Percentiles rank a stretch among this genome's conserved stretches.
Conservation (phyloP, 2,888 invertebrate species). For the Acanthoscelides obtectus region DNA sequence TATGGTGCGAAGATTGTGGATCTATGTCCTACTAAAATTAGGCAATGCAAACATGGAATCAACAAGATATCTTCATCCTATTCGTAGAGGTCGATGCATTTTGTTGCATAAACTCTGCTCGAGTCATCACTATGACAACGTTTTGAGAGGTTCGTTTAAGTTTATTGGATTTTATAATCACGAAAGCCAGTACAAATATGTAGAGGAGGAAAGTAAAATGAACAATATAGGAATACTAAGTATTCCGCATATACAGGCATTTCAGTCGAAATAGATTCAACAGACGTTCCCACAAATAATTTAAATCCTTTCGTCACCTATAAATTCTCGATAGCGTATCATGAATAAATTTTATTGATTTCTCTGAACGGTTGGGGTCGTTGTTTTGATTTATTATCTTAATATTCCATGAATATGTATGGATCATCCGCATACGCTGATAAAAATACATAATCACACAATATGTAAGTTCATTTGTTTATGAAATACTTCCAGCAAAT, state of each 20-base stretch:
- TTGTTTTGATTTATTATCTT: neutral
- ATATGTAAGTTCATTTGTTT: neutral
- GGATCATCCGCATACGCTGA: neutral
- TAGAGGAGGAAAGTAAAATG: neutral
- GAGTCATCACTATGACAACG: too few species aligned
- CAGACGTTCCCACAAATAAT: neutral
- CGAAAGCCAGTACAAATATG: neutral
- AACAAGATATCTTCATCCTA: too few species aligned
- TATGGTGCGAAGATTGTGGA: too few species aligned
- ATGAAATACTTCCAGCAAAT: neutral
- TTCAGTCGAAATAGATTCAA: neutral
- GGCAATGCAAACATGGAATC: too few species aligned
- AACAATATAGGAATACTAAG: neutral
- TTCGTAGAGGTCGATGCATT: too few species aligned
- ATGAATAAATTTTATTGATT: neutral
- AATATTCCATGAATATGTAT: neutral
- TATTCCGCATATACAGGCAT: neutral
- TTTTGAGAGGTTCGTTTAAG: too few species aligned
- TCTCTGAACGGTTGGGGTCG: neutral
- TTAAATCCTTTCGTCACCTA: neutral
- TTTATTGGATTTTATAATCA: too few species aligned
- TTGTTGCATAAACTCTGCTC: too few species aligned
- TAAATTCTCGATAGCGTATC: neutral
- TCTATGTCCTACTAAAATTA: too few species aligned
- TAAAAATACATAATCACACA: neutral